A percentile compares a stretch with the other conserved stretches of the same genome.
Conservation (phyloP, 1,140 invertebrate genomes). For the Cylas formicarius region DNA sequence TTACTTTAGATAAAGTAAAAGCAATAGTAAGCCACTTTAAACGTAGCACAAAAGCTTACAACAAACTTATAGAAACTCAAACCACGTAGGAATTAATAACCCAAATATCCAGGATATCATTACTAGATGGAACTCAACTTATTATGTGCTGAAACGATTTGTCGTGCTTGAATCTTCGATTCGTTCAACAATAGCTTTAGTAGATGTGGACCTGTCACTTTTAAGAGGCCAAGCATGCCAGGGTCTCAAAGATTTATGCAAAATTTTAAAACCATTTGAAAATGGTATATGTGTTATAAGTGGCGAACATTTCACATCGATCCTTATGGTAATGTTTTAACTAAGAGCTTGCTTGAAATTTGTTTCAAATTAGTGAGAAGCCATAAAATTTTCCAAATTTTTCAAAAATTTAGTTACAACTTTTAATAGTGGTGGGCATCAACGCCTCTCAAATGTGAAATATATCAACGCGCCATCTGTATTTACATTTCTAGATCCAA, state of each 20-base stretch:
- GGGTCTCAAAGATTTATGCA: slow-evolving; percentile 11
- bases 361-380: slow-evolving; percentile 3
- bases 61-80: slow-evolving; percentile 24
- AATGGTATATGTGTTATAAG: slow-evolving; percentile 9
- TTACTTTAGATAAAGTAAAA: slow-evolving; percentile 22
- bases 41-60: slow-evolving; percentile 23
- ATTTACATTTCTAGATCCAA: no score
- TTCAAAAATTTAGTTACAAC: no score
- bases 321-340: slow-evolving; percentile 6
- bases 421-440: no score
- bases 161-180: slow-evolving; percentile 24
- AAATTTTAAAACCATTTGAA: slow-evolving; percentile 11
- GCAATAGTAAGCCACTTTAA: slow-evolving; percentile 29
- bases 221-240: slow-evolving; percentile 14
- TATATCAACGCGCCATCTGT: no score
- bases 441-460: no score
- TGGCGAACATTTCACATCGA: slow-evolving; percentile 8
- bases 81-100: slow-evolving; percentile 5
- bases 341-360: slow-evolving; percentile 2
- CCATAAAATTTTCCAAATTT: neutral
- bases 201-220: slow-evolving; percentile 8
- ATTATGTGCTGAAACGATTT: slow-evolving; percentile 36
- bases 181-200: slow-evolving; percentile 12
- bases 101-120: slow-evolving; percentile 27
- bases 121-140: slow-evolving; percentile 38